Evolutionary conservation across 37 sponge, comb jelly and placozoan genomes (phyloP).

Genomic region (Crambe crambe): DNA sequence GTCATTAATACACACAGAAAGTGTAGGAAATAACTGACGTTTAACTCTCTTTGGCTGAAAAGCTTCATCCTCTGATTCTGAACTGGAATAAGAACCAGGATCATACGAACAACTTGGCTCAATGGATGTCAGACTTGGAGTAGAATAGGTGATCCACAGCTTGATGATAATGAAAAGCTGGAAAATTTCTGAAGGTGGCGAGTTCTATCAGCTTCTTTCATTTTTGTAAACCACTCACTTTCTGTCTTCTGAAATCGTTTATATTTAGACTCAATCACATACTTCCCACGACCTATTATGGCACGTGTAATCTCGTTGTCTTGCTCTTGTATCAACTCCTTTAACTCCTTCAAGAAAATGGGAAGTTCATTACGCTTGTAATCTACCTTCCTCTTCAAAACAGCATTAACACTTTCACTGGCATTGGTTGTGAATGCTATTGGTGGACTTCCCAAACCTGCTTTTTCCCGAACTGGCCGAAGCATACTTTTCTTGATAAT

Average conservation of each 20-base stretch:
- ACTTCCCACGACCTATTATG: slow-evolving; percentile 40
- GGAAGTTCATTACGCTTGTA: slow-evolving; percentile 42
- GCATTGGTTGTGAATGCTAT: slow-evolving; percentile 36
- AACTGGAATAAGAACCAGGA: too few species aligned
- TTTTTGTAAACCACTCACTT: slow-evolving; percentile 17
- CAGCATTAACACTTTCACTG: slow-evolving; percentile 40
- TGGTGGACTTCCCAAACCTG: slow-evolving; percentile 30
- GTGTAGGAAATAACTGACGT: too few species aligned
- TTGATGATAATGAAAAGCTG: too few species aligned
- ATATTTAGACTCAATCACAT: slow-evolving; percentile 17
- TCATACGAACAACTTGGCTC: too few species aligned
- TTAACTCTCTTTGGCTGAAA: too few species aligned
- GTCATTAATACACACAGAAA: slow-evolving; percentile 1
- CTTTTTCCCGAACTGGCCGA: slow-evolving; percentile 9
- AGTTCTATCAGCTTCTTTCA: background rate
- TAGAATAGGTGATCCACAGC: too few species aligned
- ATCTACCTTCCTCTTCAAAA: slow-evolving; percentile 42
- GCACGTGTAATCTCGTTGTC: slow-evolving; percentile 33
- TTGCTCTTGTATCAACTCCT: slow-evolving; percentile 38
- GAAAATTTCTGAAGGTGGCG: too few species aligned
- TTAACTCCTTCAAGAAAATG: slow-evolving; percentile 23
- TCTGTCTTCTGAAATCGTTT: slow-evolving; percentile 12
- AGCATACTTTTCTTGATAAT: slow-evolving; percentile 40
- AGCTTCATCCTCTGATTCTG: too few species aligned
- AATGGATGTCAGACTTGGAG: too few species aligned